Percentiles rank a stretch among this genome's conserved stretches.
phyloP scores from a whole-genome alignment of 2,888 invertebrate genomes.

The Alviniconcha strummeri region DNA sequence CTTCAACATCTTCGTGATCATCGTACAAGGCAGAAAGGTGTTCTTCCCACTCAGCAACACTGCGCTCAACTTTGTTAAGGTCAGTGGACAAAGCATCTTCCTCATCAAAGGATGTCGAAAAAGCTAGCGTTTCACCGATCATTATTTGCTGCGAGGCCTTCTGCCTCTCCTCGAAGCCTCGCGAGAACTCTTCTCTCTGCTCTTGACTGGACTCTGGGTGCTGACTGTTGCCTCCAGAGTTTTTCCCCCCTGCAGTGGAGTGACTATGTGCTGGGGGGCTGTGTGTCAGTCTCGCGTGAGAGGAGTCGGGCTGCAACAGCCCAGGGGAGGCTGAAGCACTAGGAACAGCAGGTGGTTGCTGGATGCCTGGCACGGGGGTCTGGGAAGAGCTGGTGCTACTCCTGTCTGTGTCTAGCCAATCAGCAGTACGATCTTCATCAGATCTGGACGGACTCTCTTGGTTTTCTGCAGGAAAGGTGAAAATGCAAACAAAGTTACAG shows the following conservation, averaged over 20 bases:
- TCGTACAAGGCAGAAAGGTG: slow-evolving; percentile 26
- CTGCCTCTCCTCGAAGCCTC: neutral
- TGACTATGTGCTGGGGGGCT: no score
- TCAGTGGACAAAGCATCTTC: neutral
- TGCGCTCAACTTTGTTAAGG: neutral
- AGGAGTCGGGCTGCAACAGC: neutral
- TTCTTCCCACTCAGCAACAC: slow-evolving; percentile 21
- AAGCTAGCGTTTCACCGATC: neutral
- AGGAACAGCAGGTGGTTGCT: neutral
- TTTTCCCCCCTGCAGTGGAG: no score
- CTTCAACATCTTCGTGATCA: slow-evolving; percentile 3
- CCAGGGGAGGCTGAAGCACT: neutral
- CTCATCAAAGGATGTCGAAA: slow-evolving; percentile 26
- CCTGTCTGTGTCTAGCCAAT: neutral
- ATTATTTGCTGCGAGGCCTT: neutral
- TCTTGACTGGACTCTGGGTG: no score
- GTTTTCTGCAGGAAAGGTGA: slow-evolving; percentile 1
- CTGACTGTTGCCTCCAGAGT: no score
- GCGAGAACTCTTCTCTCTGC: no score
- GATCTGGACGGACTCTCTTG: neutral
- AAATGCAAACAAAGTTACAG: neutral
- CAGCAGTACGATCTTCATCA: neutral
- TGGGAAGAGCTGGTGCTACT: neutral
- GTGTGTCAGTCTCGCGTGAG: no score
- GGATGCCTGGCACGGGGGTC: neutral